Evolutionary conservation across 2,888 invertebrate species (phyloP), one percentile per base, ranked within the genome.

Genomic region (Trichopoda pennipes): DNA sequence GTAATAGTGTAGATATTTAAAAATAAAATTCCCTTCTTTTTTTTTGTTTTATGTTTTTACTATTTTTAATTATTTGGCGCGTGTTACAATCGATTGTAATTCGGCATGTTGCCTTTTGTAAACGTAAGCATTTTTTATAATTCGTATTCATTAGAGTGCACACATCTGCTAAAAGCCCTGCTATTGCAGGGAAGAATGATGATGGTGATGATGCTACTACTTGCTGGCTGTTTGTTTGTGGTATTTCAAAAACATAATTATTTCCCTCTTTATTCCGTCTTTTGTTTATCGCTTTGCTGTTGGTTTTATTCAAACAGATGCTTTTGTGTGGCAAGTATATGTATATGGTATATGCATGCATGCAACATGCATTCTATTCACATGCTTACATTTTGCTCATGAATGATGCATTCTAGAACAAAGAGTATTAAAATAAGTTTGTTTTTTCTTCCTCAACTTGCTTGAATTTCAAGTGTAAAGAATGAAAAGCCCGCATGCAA

Each of bases 41-140:
- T 32, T 17, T 21, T 42, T 32, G 2, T 7, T 1, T 4, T 23
- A n/a, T 3, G 4, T 28, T 28, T 28, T 28, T 2, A 9, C 49
- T 60, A 51, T 64, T 81, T 78, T 78, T 72, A 61, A 78, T 66
- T 82, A 78, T 82, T 82, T 82, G 78, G 81, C 78, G 70, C 75
- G 81, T 82, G 81, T 75, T 75, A 49, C 66, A 78, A 49, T 81
- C 47, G 19, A 16, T 55, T 73, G 77, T 69, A 75, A 38, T 75
- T 49, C 81, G 66, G 78, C 70, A 63, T 81, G 64, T 64, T 75
- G 81, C 81, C 73, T 77, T 81, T 74, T 74, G 74, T 55, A 64
- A 53, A 17, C 21, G 64, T 56, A 17, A 17, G 28, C 32, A 19
- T 44, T 35, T 64, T 7, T 55, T 69, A 7, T 49, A n/a, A 32